These are phyloP conservation scores for Prunella himalayana DNA, from an alignment of 2,113 vertebrate species.

Conservation along the genomic window DNA sequence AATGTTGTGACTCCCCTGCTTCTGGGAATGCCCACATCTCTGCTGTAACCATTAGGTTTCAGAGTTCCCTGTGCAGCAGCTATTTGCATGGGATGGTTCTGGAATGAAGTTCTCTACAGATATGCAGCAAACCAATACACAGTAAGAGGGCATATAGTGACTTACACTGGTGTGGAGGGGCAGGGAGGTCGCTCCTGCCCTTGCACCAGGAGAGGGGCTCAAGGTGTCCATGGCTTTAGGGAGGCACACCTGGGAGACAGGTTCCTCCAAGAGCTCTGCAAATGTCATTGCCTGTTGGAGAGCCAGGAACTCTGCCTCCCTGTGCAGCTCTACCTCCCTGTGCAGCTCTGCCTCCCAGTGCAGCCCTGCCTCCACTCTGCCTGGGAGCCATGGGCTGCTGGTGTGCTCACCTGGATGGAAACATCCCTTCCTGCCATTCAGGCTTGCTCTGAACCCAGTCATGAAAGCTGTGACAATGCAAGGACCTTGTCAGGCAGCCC, in stretches of 20 bases:
- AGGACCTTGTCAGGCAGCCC: neutral
- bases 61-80: neutral
- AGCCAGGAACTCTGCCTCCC: neutral
- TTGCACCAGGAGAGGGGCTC: neutral
- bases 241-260: neutral
- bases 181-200: neutral
- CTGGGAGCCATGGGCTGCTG: neutral
- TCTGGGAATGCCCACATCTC: neutral
- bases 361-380: neutral
- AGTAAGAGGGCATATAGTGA: neutral
- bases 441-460: neutral
- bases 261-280: neutral
- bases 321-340: neutral
- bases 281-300: accelerated
- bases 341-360: neutral
- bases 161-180: no score
- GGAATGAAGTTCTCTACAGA: neutral
- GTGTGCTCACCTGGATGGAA: accelerated
- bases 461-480: neutral
- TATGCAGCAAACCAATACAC: neutral
- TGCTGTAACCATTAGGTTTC: neutral
- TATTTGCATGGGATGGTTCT: neutral
- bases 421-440: neutral
- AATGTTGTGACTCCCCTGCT: neutral
- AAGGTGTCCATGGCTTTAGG: accelerated